Percentiles rank a stretch among this genome's conserved stretches.
Conservation (phyloP, 2,888 invertebrate species). For the Chesias legatella region DNA sequence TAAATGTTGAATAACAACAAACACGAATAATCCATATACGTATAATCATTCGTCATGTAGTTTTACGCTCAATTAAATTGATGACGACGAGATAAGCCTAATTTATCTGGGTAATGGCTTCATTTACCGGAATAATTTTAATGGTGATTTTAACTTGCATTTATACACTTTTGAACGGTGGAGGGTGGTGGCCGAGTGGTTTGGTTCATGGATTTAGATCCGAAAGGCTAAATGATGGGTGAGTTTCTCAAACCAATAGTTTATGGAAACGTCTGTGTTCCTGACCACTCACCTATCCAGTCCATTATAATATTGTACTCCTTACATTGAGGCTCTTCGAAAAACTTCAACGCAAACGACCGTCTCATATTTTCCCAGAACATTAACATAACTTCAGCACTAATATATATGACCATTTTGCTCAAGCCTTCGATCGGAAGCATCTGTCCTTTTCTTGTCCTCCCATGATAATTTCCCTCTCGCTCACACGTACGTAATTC, state of each 20-base stretch:
- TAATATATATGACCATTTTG: conserved; percentile 4
- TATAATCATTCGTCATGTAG: conserved; percentile 11
- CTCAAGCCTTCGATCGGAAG: conserved; percentile 7
- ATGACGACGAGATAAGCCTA: conserved; percentile 22
- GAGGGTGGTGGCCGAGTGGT: no score
- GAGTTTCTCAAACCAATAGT: no score
- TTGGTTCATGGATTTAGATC: no score
- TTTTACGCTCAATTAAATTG: conserved; percentile 31
- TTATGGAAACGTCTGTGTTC: no score
- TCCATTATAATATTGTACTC: no score
- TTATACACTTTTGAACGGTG: not conserved
- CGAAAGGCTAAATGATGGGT: no score
- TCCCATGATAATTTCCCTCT: conserved; percentile 1
- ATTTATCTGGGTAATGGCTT: conserved; percentile 24
- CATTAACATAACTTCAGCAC: conserved; percentile 2
- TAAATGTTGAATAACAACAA: conserved; percentile 2
- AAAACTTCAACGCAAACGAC: no score
- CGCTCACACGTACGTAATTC: conserved; percentile 8
- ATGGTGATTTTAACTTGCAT: conserved; percentile 9
- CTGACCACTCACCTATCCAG: no score
- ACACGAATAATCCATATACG: conserved; percentile 18
- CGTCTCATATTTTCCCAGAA: not conserved
- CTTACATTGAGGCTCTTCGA: no score
- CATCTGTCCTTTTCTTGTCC: conserved; percentile 5
- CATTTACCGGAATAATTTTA: conserved; percentile 20